phyloP scores from a whole-genome alignment of 2,797 vertebrate genomes.

The Cacajao melanocephalus region DNA sequence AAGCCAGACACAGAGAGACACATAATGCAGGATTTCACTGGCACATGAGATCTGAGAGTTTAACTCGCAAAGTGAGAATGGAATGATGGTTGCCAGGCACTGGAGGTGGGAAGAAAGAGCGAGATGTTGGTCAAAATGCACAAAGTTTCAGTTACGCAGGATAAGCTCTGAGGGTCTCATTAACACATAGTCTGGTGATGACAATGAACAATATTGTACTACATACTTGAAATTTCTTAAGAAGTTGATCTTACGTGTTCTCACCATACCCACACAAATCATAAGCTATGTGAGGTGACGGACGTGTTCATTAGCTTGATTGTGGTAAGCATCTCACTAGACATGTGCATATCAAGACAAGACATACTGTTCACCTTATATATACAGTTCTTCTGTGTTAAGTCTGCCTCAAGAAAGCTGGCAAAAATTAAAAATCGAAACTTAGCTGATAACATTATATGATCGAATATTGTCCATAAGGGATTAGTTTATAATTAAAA shows the following conservation, averaged over 20 bases:
- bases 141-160: background rate
- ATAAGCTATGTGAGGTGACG: background rate
- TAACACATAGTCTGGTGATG: background rate
- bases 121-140: background rate
- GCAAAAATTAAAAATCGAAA: background rate
- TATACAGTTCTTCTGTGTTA: background rate
- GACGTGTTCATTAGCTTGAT: background rate
- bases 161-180: background rate
- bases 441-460: background rate
- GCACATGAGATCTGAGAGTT: background rate
- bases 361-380: background rate
- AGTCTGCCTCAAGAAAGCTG: background rate
- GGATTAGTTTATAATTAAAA: background rate
- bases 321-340: background rate
- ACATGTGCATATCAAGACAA: background rate
- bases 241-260: background rate
- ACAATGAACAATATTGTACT: background rate
- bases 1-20: background rate
- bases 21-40: no score
- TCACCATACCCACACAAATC: background rate
- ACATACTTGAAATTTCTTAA: background rate
- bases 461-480: background rate
- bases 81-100: background rate
- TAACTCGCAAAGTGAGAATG: background rate
- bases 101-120: background rate